These are phyloP conservation scores for Dinothrombium tinctorium DNA, from an alignment of 1,140 invertebrate genomes.

Conservation along the genomic window DNA sequence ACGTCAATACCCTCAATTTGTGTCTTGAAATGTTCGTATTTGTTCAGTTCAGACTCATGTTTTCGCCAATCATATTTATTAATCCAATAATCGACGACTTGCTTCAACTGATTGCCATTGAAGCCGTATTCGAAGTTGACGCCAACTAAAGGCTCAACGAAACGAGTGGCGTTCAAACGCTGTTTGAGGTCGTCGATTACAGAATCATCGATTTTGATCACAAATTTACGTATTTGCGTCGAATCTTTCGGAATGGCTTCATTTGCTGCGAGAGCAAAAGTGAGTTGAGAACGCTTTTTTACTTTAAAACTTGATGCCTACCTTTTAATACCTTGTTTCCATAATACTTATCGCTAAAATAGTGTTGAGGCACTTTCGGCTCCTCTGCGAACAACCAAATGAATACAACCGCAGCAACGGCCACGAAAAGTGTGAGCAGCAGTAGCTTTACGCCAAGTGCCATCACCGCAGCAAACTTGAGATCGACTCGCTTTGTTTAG, in stretches of 20 bases:
- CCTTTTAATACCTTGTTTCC: conserved; percentile 1
- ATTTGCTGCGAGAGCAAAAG: not conserved
- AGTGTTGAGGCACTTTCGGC: not conserved
- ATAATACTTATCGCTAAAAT: not conserved
- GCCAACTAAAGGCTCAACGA: conserved; percentile 28
- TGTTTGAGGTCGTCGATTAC: conserved; percentile 10
- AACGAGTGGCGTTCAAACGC: conserved; percentile 6
- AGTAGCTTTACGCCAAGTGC: too few species aligned
- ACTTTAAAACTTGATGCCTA: conserved; percentile 1
- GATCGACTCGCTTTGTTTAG: too few species aligned
- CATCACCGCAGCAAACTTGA: too few species aligned
- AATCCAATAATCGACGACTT: conserved; percentile 45
- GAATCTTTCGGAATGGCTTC: conserved; percentile 5
- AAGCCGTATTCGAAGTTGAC: conserved; percentile 49
- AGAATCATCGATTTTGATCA: conserved; percentile 8
- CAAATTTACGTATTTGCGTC: conserved; percentile 8
- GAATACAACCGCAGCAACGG: too few species aligned
- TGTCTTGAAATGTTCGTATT: conserved; percentile 18
- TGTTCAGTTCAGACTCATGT: conserved; percentile 35
- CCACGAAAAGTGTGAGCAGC: too few species aligned
- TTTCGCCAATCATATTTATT: conserved; percentile 45
- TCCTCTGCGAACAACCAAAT: too few species aligned
- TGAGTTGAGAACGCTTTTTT: not conserved
- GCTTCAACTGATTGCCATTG: conserved; percentile 38
- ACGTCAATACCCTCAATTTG: conserved; percentile 41